Percentiles rank a stretch among this genome's conserved stretches.
phyloP scores from a whole-genome alignment of 2,888 invertebrate genomes.

The Brachynemurus nebulosus region DNA sequence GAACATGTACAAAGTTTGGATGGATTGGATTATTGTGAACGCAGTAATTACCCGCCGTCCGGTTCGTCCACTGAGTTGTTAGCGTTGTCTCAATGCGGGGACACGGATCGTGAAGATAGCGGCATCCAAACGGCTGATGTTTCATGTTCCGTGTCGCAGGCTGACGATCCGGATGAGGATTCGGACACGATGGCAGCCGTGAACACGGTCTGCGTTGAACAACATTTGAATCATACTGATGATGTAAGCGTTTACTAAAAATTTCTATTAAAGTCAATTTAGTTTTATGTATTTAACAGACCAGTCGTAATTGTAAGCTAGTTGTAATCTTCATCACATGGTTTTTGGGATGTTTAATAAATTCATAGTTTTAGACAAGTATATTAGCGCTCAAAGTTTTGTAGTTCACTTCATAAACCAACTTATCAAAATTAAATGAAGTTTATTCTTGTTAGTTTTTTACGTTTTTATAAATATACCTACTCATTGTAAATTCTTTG shows the following conservation, averaged over 20 bases:
- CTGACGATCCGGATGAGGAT: constrained; percentile 54
- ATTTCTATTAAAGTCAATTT: no score
- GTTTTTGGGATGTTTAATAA: no score
- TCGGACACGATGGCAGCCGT: constrained; percentile 25
- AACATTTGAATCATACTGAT: constrained; percentile 9
- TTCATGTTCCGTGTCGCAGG: constrained; percentile 57
- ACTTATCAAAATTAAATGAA: no score
- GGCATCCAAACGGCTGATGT: constrained; percentile 69
- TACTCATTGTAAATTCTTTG: no score
- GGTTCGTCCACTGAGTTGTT: constrained; percentile 45
- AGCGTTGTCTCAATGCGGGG: constrained; percentile 36
- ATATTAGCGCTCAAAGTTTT: no score
- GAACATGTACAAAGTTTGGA: constrained; percentile 50
- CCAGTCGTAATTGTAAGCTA: no score
- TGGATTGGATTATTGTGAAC: constrained; percentile 37
- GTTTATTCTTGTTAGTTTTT: no score
- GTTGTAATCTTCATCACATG: no score
- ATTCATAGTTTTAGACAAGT: background rate
- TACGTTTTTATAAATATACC: no score
- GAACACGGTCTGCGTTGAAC: constrained; percentile 15
- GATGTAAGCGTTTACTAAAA: background rate
- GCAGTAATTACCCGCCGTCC: constrained; percentile 35
- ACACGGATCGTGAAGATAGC: constrained; percentile 62
- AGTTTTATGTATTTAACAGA: no score
- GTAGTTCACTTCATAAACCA: no score